phyloP scores from a whole-genome alignment of 2,797 vertebrate genomes.

The Mormyrus proboscirostris region DNA sequence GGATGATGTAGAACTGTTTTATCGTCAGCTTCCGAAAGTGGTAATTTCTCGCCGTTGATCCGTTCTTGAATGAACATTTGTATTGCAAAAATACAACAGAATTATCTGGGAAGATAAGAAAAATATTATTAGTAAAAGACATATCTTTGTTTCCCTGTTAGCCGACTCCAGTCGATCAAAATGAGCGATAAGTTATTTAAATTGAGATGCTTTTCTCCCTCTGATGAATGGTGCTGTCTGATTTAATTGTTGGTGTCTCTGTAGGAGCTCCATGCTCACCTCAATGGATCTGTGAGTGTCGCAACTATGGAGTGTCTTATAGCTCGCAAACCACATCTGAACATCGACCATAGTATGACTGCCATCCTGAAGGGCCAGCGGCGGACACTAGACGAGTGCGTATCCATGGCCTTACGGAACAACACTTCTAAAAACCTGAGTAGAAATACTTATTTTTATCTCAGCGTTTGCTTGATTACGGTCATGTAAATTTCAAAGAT shows the following conservation, averaged over 20 bases:
- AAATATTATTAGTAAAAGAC: background rate
- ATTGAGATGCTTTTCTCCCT: background rate
- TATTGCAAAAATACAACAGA: background rate
- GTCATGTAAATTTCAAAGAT: background rate
- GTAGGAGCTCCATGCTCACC: conserved; percentile 93
- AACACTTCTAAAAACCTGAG: background rate
- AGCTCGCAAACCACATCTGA: conserved; percentile 72
- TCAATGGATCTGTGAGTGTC: conserved; percentile 87
- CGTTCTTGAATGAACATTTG: background rate
- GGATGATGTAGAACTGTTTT: conserved; percentile 48
- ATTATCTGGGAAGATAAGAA: background rate
- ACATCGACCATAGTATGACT: conserved; percentile 75
- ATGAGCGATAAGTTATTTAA: background rate
- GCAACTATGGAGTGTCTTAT: conserved; percentile 82
- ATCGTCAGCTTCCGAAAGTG: conserved; percentile 64
- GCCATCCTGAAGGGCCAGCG: conserved; percentile 78
- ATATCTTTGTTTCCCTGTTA: background rate
- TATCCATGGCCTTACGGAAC: conserved; percentile 26
- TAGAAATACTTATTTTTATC: background rate
- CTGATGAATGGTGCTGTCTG: background rate
- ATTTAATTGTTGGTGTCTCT: conserved; percentile 15
- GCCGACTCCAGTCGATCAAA: background rate
- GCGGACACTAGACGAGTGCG: conserved; percentile 84
- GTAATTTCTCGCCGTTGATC: conserved; percentile 39
- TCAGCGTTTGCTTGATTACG: background rate